phyloP scores from a whole-genome alignment of 2,113 vertebrate genomes.

The Odocoileus virginianus region DNA sequence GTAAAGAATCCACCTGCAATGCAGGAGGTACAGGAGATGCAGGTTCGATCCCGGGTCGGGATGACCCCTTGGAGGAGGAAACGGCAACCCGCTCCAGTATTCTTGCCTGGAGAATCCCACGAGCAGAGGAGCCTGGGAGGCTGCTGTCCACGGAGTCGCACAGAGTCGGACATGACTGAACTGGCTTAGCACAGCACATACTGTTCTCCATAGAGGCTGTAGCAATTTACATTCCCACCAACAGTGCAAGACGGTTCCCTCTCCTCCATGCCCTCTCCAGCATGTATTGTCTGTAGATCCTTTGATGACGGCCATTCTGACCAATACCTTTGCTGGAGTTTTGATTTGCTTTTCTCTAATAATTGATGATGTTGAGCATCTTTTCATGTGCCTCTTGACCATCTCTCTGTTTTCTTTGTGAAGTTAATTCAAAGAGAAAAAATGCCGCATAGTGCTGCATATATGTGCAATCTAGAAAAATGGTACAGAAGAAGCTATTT shows the following conservation, averaged over 20 bases:
- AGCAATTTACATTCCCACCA: neutral
- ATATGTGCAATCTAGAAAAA: neutral
- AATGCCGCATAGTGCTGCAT: neutral
- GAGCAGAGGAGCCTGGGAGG: neutral
- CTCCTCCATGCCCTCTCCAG: neutral
- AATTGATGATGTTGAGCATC: neutral
- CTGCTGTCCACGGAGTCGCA: neutral
- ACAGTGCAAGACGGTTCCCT: neutral
- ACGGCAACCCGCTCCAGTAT: neutral
- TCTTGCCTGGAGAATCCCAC: neutral
- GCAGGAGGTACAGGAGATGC: neutral
- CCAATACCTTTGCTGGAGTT: neutral
- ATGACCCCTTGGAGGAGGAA: neutral
- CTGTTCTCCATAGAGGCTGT: neutral
- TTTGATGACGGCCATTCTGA: neutral
- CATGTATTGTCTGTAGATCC: neutral
- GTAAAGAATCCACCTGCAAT: neutral
- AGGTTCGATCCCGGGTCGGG: rapidly evolving
- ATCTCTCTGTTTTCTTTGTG: neutral
- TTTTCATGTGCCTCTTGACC: neutral
- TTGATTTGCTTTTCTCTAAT: neutral
- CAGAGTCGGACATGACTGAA: rapidly evolving
- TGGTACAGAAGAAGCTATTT: neutral
- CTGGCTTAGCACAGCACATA: neutral
- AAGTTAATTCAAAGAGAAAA: neutral